Percentiles rank a stretch among this genome's conserved stretches.
Evolutionary conservation across 2,888 invertebrate genomes (phyloP).

Genomic region (Parnassius glacialis): DNA sequence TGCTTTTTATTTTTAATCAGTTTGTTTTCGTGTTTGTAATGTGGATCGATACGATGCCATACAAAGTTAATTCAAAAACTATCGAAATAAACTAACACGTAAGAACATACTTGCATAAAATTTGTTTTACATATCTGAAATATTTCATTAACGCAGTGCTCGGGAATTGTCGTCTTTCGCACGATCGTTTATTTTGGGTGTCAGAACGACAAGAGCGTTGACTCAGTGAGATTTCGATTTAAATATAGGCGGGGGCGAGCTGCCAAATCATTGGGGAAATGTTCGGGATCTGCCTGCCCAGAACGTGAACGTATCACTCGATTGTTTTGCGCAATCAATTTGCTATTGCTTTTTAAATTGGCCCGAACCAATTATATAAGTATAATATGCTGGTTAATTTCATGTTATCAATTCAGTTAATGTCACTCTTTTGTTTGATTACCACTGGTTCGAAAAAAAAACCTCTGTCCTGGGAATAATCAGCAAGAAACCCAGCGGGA

Average conservation of each 20-base stretch:
- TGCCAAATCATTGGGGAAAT: constrained; percentile 78
- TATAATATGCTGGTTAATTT: too few relatives aligned
- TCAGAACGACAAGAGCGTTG: constrained; percentile 72
- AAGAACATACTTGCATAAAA: too few relatives aligned
- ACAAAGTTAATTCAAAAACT: too few relatives aligned
- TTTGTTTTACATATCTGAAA: constrained; percentile 21
- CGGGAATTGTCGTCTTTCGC: constrained; percentile 60
- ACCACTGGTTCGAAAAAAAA: too few relatives aligned
- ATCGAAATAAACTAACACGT: too few relatives aligned
- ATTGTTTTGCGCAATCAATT: constrained; percentile 48
- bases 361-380: constrained; percentile 17
- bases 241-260: constrained; percentile 76
- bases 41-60: too few relatives aligned
- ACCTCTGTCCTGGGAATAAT: too few relatives aligned
- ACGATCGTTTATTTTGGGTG: constrained; percentile 70
- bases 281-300: constrained; percentile 47
- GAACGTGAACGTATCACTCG: constrained; percentile 50
- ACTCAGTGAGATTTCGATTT: constrained; percentile 78
- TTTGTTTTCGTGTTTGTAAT: too few relatives aligned
- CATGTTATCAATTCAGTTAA: too few relatives aligned
- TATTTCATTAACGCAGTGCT: constrained; percentile 57
- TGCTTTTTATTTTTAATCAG: too few relatives aligned
- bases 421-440: too few relatives aligned
- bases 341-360: constrained; percentile 28
- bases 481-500: too few relatives aligned